phyloP scores from a whole-genome alignment of 2,797 vertebrate species.

The Hephaestus fuliginosus region DNA sequence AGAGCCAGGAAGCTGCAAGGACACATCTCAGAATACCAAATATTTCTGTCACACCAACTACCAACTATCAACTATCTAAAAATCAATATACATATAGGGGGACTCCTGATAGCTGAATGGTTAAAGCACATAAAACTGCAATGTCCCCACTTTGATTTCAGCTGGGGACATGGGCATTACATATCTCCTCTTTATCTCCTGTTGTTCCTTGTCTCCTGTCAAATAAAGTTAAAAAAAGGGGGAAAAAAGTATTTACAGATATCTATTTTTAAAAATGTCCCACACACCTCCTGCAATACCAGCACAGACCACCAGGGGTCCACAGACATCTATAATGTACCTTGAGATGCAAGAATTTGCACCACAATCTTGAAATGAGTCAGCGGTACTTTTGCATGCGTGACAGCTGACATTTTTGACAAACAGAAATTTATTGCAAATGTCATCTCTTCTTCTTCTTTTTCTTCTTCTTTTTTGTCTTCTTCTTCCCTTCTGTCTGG shows the following conservation, averaged over 20 bases:
- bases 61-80: background rate
- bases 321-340: too few species aligned
- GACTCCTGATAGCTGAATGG: background rate
- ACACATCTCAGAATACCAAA: background rate
- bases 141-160: background rate
- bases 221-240: background rate
- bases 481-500: constrained; percentile 11
- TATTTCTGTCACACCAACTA: background rate
- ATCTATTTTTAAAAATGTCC: background rate
- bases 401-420: background rate
- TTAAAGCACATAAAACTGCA: background rate
- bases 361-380: background rate
- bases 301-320: background rate
- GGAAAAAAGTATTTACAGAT: background rate
- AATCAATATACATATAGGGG: background rate
- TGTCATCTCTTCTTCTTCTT: background rate
- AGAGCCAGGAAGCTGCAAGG: too few species aligned
- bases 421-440: background rate
- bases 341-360: background rate
- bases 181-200: background rate
- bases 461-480: background rate
- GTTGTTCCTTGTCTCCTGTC: background rate
- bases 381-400: background rate
- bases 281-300: background rate
- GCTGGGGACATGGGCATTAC: too few species aligned